A percentile compares a stretch with the other conserved stretches of the same genome.
These are phyloP conservation scores for Todiramphus chloris DNA, from an alignment of 2,113 vertebrate species.

Conservation along the genomic window DNA sequence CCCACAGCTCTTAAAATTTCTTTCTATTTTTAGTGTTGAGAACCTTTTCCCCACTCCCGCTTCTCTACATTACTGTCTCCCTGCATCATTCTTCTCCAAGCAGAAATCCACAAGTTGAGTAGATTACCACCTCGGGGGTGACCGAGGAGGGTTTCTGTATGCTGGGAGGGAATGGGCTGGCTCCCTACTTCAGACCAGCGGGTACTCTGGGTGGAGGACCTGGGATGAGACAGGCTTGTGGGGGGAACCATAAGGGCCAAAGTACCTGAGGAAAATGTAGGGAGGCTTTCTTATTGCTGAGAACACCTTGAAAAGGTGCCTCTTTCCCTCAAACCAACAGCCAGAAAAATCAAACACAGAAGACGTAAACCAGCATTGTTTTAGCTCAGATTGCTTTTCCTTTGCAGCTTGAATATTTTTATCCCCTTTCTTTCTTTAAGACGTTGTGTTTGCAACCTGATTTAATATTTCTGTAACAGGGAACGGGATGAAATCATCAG, in stretches of 20 bases:
- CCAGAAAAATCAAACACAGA: neutral
- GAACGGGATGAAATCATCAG: neutral
- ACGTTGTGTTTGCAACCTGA: neutral
- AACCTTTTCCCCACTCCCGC: neutral
- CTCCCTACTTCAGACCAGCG: accelerated
- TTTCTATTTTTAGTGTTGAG: neutral
- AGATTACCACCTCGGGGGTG: neutral
- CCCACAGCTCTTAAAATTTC: neutral
- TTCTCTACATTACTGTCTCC: neutral
- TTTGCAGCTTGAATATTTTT: neutral
- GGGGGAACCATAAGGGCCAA: neutral
- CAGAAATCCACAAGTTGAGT: neutral
- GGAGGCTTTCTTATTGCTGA: neutral
- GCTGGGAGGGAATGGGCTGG: neutral
- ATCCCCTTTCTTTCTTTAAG: neutral
- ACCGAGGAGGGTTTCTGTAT: neutral
- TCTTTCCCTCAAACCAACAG: neutral
- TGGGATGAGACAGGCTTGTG: neutral
- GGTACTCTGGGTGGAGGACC: neutral
- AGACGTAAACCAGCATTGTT: neutral
- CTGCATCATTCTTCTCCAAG: neutral
- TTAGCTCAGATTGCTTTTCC: neutral
- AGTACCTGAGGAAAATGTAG: neutral
- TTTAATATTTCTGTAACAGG: neutral
- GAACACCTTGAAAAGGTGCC: neutral